Base-by-base conservation (phyloP, 2,888 invertebrate species). In the Coenonympha arcania region DNA sequence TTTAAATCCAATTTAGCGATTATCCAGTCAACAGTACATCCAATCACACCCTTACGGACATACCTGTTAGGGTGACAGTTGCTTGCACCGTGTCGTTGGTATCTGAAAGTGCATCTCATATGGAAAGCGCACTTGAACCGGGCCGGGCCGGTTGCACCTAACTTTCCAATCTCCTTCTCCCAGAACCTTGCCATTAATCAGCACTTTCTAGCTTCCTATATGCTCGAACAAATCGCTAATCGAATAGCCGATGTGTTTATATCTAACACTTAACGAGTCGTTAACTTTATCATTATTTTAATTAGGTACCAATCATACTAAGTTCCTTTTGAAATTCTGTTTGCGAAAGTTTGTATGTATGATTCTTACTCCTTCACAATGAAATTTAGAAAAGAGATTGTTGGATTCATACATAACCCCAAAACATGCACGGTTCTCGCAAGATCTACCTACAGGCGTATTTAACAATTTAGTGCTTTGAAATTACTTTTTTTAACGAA, bases 61-160 rank as follows among this genome's bases (percentile, higher is more conserved):
- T 24, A 30, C 48, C 44, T 48, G 66, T 69, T 66, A 68, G 62
- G 63, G 64, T 68, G 68, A 70, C 64, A 68, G 59, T 64, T 60
- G 60, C 67, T 65, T 66, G 66, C 60, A 60, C 62, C n/a, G n/a
- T 63, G 34, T 41, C 46, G 45, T 57, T 62, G 71, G 71, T 81
- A 81, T 78, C 76, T 69, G 80, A 81, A 79, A 80, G 77, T 67
- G 76, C 79, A 77, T 76, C 75, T 69, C 58, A 63, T 55, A 61
- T 73, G 75, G 83, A 83, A 83, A 83, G 81, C 71, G 73, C 71
- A 65, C 58, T 43, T 33, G 44, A 43, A 20, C 42, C 37, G 28
- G 30, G 52, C 64, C 65, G 70, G 74, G 74, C 73, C 63, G 69
- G 69, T 70, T 76, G 78, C 78, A 76, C 73, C 75, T 60, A 73